A percentile compares a stretch with the other conserved stretches of the same genome.
phyloP scores from a whole-genome alignment of 1,140 invertebrate species.

The Drosophila lacertosa region DNA sequence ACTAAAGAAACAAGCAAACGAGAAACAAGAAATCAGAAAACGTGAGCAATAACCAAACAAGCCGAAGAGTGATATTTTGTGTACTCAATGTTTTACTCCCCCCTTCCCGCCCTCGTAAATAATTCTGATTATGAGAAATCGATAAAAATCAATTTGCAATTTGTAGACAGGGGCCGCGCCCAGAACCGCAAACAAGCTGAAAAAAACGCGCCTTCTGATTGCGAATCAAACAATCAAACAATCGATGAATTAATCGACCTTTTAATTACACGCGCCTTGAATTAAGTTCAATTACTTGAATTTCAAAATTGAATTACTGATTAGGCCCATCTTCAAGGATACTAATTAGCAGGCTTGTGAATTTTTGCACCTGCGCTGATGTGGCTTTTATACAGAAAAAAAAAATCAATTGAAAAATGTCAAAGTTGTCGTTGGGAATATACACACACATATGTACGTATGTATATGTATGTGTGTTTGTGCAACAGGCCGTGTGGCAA shows the following conservation, averaged over 20 bases:
- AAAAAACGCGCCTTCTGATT: not conserved
- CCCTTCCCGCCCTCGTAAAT: slow-evolving; percentile 40
- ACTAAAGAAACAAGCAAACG: slow-evolving; percentile 13
- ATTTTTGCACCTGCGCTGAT: slow-evolving; percentile 73
- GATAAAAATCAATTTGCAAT: slow-evolving; percentile 81
- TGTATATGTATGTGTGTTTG: too few relatives aligned
- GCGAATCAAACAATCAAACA: slow-evolving; percentile 40
- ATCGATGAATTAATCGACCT: slow-evolving; percentile 54
- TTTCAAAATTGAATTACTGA: slow-evolving; percentile 54
- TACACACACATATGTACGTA: too few relatives aligned
- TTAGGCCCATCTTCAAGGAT: slow-evolving; percentile 60
- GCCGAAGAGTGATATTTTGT: slow-evolving; percentile 73
- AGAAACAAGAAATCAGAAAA: slow-evolving; percentile 48
- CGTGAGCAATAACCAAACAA: slow-evolving; percentile 68
- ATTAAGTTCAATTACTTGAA: slow-evolving; percentile 63
- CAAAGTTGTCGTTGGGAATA: slow-evolving; percentile 47
- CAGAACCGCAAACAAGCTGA: slow-evolving; percentile 22
- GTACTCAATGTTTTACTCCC: slow-evolving; percentile 34
- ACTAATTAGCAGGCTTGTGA: slow-evolving; percentile 69
- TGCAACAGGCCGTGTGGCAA: slow-evolving; percentile 63
- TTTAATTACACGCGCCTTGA: slow-evolving; percentile 68
- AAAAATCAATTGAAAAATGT: slow-evolving; percentile 77
- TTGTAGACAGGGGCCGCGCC: slow-evolving; percentile 69
- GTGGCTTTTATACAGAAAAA: slow-evolving; percentile 56
- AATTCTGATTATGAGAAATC: slow-evolving; percentile 77